These are phyloP conservation scores for Endomychus coccineus DNA, from an alignment of 2,888 invertebrate genomes.

Conservation along the genomic window DNA sequence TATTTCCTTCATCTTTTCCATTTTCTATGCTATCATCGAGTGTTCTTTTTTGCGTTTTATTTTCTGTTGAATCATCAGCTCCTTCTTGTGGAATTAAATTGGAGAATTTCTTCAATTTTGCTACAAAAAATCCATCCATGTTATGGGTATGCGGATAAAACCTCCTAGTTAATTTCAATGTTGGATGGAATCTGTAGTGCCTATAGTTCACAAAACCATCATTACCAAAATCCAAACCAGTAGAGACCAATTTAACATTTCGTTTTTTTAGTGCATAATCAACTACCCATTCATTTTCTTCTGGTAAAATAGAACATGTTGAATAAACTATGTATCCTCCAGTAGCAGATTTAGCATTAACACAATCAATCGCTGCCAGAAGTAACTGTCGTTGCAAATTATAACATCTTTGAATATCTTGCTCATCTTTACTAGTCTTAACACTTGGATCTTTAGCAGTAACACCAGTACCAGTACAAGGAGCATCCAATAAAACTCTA, in stretches of 20 bases:
- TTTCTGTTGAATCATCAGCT: too few species aligned
- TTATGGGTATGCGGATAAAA: slow-evolving; percentile 98
- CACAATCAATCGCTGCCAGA: slow-evolving; percentile 92
- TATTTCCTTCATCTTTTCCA: too few species aligned
- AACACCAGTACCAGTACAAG: slow-evolving; percentile 97
- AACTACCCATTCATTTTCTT: slow-evolving; percentile 97
- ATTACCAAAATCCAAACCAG: slow-evolving; percentile 90
- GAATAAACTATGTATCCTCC: slow-evolving; percentile 98
- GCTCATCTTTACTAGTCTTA: slow-evolving; percentile 83
- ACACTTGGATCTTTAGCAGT: slow-evolving; percentile 96
- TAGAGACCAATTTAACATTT: slow-evolving; percentile 87
- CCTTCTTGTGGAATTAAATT: slow-evolving; percentile 52
- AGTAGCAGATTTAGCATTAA: slow-evolving; percentile 82
- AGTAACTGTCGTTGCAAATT: slow-evolving; percentile 89
- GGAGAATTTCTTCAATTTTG: slow-evolving; percentile 94
- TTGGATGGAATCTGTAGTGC: slow-evolving; percentile 81
- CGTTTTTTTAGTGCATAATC: slow-evolving; percentile 91
- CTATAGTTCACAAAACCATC: slow-evolving; percentile 90
- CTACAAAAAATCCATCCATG: slow-evolving; percentile 99
- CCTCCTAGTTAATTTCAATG: slow-evolving; percentile 76
- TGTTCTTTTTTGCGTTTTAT: too few species aligned
- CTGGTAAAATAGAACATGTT: slow-evolving; percentile 94
- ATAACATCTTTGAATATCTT: slow-evolving; percentile 84
- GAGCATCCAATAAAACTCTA: slow-evolving; percentile 92
- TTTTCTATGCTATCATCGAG: too few species aligned